phyloP scores from a whole-genome alignment of 2,888 invertebrate genomes.

The Drosophila anceps region DNA sequence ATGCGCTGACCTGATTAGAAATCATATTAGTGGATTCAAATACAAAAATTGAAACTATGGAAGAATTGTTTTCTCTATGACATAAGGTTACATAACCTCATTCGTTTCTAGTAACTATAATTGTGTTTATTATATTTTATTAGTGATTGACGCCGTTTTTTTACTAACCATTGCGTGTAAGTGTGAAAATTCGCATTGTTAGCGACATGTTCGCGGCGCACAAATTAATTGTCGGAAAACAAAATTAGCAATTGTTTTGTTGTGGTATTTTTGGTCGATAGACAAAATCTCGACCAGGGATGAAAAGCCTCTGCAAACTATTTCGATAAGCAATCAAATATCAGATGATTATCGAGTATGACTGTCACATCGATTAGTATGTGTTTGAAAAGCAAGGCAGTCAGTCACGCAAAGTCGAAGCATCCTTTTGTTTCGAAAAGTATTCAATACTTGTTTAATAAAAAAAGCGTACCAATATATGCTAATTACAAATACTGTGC shows the following conservation, averaged over 20 bases:
- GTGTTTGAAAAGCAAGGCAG: constrained; percentile 13
- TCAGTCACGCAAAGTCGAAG: not conserved
- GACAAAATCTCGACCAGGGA: constrained; percentile 7
- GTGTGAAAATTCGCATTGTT: constrained; percentile 79
- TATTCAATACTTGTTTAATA: not conserved
- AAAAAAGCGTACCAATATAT: not conserved
- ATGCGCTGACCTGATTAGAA: constrained; percentile 75
- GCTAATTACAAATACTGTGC: no score
- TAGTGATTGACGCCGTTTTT: not conserved
- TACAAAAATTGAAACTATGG: constrained; percentile 7
- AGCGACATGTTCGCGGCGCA: constrained; percentile 71
- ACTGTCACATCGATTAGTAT: constrained; percentile 2
- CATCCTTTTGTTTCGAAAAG: not conserved
- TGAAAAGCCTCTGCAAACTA: not conserved
- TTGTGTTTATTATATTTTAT: not conserved
- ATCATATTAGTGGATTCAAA: constrained; percentile 3
- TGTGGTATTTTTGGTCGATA: constrained; percentile 51
- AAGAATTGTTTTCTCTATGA: constrained; percentile 75
- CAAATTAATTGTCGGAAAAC: constrained; percentile 37
- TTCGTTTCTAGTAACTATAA: constrained; percentile 17
- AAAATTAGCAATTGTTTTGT: constrained; percentile 52
- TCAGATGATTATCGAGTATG: constrained; percentile 10
- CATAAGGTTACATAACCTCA: constrained; percentile 85
- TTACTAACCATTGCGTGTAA: constrained; percentile 81
- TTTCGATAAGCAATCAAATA: constrained; percentile 8